These are phyloP conservation scores for Rhinella marina DNA, from an alignment of 2,797 vertebrate genomes.

Conservation along the genomic window DNA sequence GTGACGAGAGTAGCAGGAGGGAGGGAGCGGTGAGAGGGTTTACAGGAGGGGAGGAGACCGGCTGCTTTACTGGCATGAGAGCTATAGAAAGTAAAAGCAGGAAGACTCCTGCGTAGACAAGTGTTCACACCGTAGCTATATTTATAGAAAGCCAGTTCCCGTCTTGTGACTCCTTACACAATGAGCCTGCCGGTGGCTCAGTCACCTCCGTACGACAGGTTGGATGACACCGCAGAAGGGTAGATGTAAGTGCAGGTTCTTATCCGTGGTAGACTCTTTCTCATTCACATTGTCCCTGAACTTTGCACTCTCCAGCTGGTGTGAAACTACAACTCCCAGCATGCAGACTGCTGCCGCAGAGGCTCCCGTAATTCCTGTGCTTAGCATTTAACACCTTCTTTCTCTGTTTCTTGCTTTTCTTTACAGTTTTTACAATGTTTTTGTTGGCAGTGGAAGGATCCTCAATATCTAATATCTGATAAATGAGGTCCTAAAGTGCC, in stretches of 20 bases:
- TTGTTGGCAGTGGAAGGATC: too few relatives aligned
- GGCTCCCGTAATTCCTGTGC: background rate
- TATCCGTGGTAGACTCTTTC: background rate
- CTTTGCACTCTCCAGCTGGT: background rate
- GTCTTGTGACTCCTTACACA: conserved; percentile 1
- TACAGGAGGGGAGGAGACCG: conserved; percentile 1
- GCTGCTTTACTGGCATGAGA: background rate
- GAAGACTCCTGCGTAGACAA: background rate
- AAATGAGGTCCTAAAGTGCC: too few relatives aligned
- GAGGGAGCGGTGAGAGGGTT: background rate
- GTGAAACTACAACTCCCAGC: conserved; percentile 1
- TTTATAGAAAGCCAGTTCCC: background rate
- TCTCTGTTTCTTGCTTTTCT: background rate
- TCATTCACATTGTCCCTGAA: background rate
- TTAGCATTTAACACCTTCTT: background rate
- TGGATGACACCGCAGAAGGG: background rate
- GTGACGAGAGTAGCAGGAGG: background rate
- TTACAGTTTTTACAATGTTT: background rate
- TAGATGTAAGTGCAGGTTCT: conserved; percentile 2
- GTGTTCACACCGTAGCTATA: background rate
- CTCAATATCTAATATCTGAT: too few relatives aligned
- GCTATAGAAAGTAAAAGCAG: conserved; percentile 5
- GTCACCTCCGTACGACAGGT: background rate
- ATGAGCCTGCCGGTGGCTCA: background rate
- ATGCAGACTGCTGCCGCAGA: background rate